Evolutionary conservation across 2,888 invertebrate genomes (phyloP), one percentile per base, ranked within the genome.

Genomic region (Psylliodes chrysocephalus): DNA sequence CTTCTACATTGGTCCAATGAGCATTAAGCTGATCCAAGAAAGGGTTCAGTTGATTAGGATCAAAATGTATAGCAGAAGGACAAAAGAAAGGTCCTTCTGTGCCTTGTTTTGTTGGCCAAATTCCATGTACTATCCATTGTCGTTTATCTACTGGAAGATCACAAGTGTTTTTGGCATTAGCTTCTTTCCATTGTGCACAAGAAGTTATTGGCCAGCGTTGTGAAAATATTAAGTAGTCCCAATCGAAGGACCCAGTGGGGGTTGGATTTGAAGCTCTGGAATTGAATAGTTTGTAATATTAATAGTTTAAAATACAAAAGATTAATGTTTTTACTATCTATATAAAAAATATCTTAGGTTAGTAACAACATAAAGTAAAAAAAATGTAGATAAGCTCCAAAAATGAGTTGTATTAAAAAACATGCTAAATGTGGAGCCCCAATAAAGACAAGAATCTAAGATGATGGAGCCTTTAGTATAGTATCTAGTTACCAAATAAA

Each of bases 91-190:
- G 94, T 0, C 91, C 92, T 0, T 86, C 79, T 0, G 86, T 87
- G 0, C 89, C 88, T 49, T 0, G 85, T 79, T 77, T 89, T 88
- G 0, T 91, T 0, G 94, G 94, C 94, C 94, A 94, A 35, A 94
- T 84, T 1, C 94, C 94, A 75, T 94, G 94, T 28, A 94, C 87
- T 0, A 90, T 88, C 94, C 94, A 94, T 1, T 87, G 82, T 54
- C 88, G 85, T 10, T 82, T 83, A 49, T 85, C 83, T 1, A 79
- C 79, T 1, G 92, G 92, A 71, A 92, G 79, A 0, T 82, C 78
- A 75, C 94, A 94, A 1, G 85, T 83, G 72, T 91, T 88, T 0
- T 83, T 77, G 0, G 85, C 79, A 49, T 86, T 84, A 52, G 85
- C 82, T 69, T 89, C 87, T 73, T 88, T 85, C 92, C 92, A 93